Percentiles rank a stretch among this genome's conserved stretches.
These are phyloP conservation scores for Astropecten irregularis DNA, from an alignment of 53 echinoderm and acorn worm genomes.

Conservation along the genomic window DNA sequence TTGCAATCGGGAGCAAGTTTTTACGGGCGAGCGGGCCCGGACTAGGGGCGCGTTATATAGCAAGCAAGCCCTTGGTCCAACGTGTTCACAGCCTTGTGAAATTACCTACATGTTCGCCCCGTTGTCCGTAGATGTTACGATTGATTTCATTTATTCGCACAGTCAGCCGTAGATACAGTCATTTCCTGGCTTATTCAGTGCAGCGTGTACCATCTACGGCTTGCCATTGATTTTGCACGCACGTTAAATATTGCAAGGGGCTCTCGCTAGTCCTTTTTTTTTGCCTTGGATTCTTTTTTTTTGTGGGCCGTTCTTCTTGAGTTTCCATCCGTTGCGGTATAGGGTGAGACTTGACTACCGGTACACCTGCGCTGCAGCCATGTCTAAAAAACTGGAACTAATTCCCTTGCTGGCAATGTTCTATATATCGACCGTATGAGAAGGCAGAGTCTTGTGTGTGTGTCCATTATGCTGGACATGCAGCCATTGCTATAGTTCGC, in stretches of 20 bases:
- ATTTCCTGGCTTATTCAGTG: slow-evolving; percentile 54
- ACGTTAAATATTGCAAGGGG: slow-evolving; percentile 36
- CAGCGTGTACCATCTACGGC: slow-evolving; percentile 27
- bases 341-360: too few species aligned
- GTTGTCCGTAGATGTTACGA: slow-evolving; percentile 26
- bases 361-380: neutral
- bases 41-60: too few species aligned
- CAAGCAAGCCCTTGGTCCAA: too few species aligned
- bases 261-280: too few species aligned
- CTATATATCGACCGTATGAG: too few species aligned
- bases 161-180: slow-evolving; percentile 58
- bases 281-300: too few species aligned
- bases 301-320: too few species aligned
- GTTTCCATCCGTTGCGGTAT: too few species aligned
- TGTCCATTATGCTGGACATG: too few species aligned
- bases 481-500: too few species aligned
- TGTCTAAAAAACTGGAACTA: neutral
- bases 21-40: slow-evolving; percentile 47
- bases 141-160: slow-evolving; percentile 61
- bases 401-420: neutral
- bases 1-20: slow-evolving; percentile 27
- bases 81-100: slow-evolving; percentile 47
- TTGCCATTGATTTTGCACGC: slow-evolving; percentile 61
- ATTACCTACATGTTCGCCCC: slow-evolving; percentile 47
- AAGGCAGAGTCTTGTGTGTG: too few species aligned